These are phyloP conservation scores for Horisme vitalbata DNA, from an alignment of 2,888 invertebrate genomes.

Conservation along the genomic window DNA sequence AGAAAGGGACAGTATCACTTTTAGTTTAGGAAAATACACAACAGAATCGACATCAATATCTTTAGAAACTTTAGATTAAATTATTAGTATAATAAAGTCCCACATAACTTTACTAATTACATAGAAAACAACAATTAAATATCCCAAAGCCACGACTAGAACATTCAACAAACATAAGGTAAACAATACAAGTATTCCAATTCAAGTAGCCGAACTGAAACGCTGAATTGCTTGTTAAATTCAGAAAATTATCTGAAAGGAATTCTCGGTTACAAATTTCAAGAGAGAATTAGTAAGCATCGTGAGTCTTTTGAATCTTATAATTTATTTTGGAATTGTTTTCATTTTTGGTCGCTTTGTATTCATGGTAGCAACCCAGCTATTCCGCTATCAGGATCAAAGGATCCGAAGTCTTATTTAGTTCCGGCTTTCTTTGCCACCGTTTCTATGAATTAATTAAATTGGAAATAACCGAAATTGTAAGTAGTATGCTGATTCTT, in stretches of 20 bases:
- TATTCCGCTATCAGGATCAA: constrained; percentile 11
- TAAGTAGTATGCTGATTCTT: too few species aligned
- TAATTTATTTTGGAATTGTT: constrained; percentile 27
- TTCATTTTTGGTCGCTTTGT: constrained; percentile 21
- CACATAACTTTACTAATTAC: too few species aligned
- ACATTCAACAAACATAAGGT: too few species aligned
- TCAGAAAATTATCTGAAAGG: constrained; percentile 3
- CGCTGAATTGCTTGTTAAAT: background rate
- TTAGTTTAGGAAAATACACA: too few species aligned
- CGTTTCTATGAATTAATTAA: too few species aligned
- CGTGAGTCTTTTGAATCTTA: constrained; percentile 11
- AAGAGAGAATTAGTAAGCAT: constrained; percentile 5
- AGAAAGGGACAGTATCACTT: too few species aligned
- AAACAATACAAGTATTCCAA: background rate
- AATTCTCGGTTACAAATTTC: constrained; percentile 13
- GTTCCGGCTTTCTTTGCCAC: background rate
- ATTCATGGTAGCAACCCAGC: constrained; percentile 16
- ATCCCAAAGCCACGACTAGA: too few species aligned
- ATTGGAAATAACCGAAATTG: too few species aligned
- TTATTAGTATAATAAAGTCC: too few species aligned
- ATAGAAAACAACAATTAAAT: too few species aligned
- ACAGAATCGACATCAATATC: too few species aligned
- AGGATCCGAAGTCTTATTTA: background rate
- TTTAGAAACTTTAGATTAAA: too few species aligned
- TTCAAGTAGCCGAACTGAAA: background rate